Evolutionary conservation across 2,888 invertebrate genomes (phyloP), one percentile per base, ranked within the genome.

Genomic region (Hirtodrosophila duncani): DNA sequence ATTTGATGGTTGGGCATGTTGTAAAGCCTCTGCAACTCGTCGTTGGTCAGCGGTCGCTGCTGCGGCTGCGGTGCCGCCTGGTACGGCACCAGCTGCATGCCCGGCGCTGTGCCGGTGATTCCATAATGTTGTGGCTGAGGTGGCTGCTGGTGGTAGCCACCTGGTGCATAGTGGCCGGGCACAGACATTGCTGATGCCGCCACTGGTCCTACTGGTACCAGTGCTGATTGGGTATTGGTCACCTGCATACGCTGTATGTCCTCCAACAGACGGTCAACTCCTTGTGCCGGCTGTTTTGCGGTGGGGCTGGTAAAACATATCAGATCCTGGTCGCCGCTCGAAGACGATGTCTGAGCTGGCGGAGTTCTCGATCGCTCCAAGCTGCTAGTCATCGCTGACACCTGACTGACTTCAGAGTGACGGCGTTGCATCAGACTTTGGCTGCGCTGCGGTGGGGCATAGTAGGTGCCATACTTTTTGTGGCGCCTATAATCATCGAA

Each of bases 401-500:
- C 49, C 31, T 55, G 65, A 10, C 56, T 56, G 3, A 57, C 67
- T 17, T 84, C 84, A 34, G 84, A 83, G 49, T 84, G 75, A 2
- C 84, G 80, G 8, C 83, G 72, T 16, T 79, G 81, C 4, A 64
- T 20, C 2, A 46, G 33, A 49, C 36, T 63, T 34, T 50, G 62
- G 3, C 33, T 51, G 3, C 72, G 75, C 11, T 71, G 74, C 3
- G 56, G 63, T 9, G 63, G 60, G 2, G 24, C 6, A n/a, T 67
- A 49, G 16, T 70, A 70, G 87, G 88, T 56, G 87, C 90, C 70
- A 60, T 83, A 80, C 56, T 84, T 82, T 50, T 84, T 70, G 49
- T 79, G 91, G 61, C 93, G 90, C 69, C 91, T 89, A 85, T 93
- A 95, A 83, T 94, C 92, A 82, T 95, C 95, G 65, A 95, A 88